Conservation (phyloP, 2,888 invertebrate species). For the Drosophila sordidapex region DNA sequence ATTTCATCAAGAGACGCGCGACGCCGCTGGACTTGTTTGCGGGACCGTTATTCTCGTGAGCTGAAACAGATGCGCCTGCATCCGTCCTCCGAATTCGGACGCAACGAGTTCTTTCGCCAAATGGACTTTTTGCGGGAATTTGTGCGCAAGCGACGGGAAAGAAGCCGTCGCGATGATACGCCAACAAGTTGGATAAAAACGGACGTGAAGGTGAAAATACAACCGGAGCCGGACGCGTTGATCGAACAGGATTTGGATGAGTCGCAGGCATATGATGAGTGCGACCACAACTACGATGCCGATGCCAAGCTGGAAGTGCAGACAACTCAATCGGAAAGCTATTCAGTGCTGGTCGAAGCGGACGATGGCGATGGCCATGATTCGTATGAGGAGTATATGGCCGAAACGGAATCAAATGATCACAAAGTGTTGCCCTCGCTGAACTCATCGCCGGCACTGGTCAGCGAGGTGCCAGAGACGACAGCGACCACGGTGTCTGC, state of each 20-base stretch:
- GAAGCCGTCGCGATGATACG: constrained; percentile 71
- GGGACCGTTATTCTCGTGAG: constrained; percentile 85
- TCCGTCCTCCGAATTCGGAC: constrained; percentile 74
- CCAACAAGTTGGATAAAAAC: constrained; percentile 64
- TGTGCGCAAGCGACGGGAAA: constrained; percentile 79
- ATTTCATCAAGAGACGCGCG: constrained; percentile 74
- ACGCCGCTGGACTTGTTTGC: constrained; percentile 84
- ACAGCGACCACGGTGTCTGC: constrained; percentile 17
- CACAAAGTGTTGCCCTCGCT: constrained; percentile 49
- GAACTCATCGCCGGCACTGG: constrained; percentile 39
- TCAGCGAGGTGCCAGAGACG: constrained; percentile 34
- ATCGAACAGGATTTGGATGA: constrained; percentile 56
- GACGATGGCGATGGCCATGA: constrained; percentile 58
- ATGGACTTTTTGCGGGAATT: constrained; percentile 83
- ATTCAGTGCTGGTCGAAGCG: constrained; percentile 70
- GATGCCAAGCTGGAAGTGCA: constrained; percentile 63
- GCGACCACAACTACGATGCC: constrained; percentile 63
- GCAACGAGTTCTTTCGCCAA: constrained; percentile 79
- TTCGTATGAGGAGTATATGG: constrained; percentile 56
- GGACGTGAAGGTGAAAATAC: constrained; percentile 44
- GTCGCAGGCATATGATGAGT: constrained; percentile 57
- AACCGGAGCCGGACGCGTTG: constrained; percentile 22
- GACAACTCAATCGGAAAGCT: constrained; percentile 67
- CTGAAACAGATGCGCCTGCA: constrained; percentile 81
- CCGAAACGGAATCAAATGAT: constrained; percentile 36